A percentile compares a stretch with the other conserved stretches of the same genome.
These are phyloP conservation scores for Drosophila pectinifera DNA, from an alignment of 1,140 invertebrate genomes.

Conservation along the genomic window DNA sequence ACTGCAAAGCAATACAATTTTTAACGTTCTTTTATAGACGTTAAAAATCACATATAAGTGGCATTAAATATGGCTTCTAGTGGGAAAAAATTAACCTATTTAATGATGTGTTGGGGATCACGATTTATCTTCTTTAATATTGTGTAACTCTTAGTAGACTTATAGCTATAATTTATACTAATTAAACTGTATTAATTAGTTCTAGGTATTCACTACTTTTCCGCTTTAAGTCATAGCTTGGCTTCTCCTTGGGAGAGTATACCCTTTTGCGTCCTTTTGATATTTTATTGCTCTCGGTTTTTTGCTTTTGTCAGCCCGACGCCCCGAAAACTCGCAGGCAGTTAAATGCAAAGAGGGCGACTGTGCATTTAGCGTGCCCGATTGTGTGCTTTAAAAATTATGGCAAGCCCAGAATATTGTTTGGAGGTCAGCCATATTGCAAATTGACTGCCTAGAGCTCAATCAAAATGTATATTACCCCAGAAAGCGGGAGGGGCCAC, in stretches of 20 bases:
- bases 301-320: conserved; percentile 36
- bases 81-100: background rate
- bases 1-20: conserved; percentile 15
- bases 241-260: conserved; percentile 14
- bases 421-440: conserved; percentile 44
- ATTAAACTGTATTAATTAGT: no score
- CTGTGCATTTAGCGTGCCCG: conserved; percentile 35
- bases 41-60: background rate
- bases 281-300: conserved; percentile 25
- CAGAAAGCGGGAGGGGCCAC: background rate
- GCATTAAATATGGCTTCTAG: background rate
- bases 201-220: no score
- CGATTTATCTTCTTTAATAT: no score
- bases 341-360: conserved; percentile 15
- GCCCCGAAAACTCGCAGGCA: conserved; percentile 10
- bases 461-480: conserved; percentile 49
- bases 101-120: no score
- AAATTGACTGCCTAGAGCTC: conserved; percentile 54
- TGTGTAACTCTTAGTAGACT: no score
- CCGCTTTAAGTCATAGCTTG: background rate
- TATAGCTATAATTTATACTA: no score
- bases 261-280: background rate
- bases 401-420: conserved; percentile 32
- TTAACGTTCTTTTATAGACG: background rate
- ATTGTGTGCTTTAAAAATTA: conserved; percentile 53